phyloP scores from a whole-genome alignment of 2,113 vertebrate genomes.

The Anthoscopus minutus region DNA sequence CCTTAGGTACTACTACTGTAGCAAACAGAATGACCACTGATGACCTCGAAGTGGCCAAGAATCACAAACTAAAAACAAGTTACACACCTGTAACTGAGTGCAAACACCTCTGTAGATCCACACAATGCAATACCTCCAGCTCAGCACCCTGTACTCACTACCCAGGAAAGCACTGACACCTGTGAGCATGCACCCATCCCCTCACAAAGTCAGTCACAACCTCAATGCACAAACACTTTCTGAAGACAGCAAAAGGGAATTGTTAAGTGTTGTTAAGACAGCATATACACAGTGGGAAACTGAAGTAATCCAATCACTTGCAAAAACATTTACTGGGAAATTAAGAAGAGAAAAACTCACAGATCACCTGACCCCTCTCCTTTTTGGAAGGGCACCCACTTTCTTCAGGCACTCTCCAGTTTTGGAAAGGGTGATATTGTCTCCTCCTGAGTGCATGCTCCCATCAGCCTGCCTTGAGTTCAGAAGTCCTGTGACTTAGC shows the following conservation, averaged over 20 bases:
- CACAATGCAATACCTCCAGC: neutral
- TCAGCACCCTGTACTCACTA: neutral
- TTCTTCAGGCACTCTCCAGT: neutral
- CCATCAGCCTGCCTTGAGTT: neutral
- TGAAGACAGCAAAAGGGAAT: neutral
- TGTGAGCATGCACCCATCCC: neutral
- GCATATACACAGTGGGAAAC: neutral
- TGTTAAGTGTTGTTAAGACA: neutral
- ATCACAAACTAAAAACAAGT: neutral
- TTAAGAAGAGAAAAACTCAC: neutral
- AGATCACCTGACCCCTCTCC: neutral
- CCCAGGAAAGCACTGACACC: neutral
- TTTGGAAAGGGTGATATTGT: neutral
- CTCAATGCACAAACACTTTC: neutral
- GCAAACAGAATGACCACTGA: neutral
- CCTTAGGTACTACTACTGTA: neutral
- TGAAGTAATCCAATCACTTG: neutral
- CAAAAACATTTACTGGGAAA: neutral
- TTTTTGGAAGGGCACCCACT: neutral
- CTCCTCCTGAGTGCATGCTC: accelerated
- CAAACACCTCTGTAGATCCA: neutral
- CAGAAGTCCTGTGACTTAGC: neutral
- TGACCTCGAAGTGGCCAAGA: accelerated
- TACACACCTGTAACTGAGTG: neutral
- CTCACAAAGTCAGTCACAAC: neutral